Conservation (phyloP, 2,797 vertebrate species). For the Schizopygopsis malacanthus region DNA sequence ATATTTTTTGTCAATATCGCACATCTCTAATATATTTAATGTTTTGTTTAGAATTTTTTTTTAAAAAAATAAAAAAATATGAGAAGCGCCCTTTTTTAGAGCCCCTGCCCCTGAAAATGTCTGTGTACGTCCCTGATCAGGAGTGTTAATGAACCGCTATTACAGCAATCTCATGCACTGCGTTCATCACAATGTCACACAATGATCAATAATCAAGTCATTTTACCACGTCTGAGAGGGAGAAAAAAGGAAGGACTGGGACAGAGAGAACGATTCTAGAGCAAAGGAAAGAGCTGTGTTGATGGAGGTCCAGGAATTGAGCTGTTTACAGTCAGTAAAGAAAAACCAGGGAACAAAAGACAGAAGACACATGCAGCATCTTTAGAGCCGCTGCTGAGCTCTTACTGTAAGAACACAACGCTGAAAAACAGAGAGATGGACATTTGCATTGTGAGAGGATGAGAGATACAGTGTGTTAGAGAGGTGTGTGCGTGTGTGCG, state of each 20-base stretch:
- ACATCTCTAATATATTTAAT: too few relatives aligned
- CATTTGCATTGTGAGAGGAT: neutral
- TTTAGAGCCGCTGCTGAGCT: neutral
- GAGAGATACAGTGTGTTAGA: neutral
- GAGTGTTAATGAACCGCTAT: neutral
- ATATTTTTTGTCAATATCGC: too few relatives aligned
- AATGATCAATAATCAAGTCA: slow-evolving; percentile 6
- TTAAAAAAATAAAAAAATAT: too few relatives aligned
- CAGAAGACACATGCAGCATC: neutral
- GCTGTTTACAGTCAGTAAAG: neutral
- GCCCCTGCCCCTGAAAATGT: too few relatives aligned
- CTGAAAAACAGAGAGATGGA: neutral
- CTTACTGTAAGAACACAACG: neutral
- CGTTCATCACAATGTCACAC: neutral
- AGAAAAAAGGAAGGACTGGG: neutral
- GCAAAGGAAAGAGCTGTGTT: neutral
- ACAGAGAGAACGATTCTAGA: neutral
- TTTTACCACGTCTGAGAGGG: neutral
- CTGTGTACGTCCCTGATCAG: too few relatives aligned
- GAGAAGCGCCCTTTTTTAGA: too few relatives aligned
- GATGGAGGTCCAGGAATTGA: neutral
- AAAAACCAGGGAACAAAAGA: slow-evolving; percentile 1
- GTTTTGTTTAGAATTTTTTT: too few relatives aligned
- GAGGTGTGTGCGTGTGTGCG: too few relatives aligned
- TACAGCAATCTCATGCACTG: neutral